Evolutionary conservation across 2,888 invertebrate genomes (phyloP).

Genomic region (Drosophila multiciliata): DNA sequence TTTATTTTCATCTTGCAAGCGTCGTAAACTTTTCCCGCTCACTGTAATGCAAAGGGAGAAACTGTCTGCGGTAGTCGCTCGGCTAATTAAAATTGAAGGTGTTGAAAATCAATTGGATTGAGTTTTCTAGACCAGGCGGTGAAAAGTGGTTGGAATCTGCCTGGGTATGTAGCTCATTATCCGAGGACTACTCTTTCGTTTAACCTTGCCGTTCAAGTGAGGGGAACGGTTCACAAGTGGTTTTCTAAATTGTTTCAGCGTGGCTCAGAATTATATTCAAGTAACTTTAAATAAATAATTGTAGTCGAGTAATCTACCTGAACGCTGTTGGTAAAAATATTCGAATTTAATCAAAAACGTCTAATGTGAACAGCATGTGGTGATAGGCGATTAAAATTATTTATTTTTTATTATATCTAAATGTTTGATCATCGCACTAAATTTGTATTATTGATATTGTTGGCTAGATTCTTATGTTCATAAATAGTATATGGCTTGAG

Average conservation of each 20-base stretch:
- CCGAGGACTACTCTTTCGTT: not conserved
- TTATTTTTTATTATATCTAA: not conserved
- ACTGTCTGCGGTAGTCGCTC: constrained; percentile 20
- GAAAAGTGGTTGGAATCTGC: not conserved
- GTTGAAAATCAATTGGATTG: constrained; percentile 48
- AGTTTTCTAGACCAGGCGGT: not conserved
- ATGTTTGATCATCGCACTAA: not conserved
- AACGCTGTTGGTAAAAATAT: too few relatives aligned
- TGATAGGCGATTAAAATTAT: not conserved
- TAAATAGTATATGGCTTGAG: not conserved
- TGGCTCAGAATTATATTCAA: not conserved
- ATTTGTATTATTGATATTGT: not conserved
- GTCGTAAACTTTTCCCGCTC: constrained; percentile 15
- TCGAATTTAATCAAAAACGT: not conserved
- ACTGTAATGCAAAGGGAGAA: constrained; percentile 6
- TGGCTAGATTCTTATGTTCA: not conserved
- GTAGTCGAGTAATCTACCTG: too few relatives aligned
- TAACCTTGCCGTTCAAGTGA: not conserved
- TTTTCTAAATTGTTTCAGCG: not conserved
- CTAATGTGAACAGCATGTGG: not conserved
- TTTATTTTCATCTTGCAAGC: constrained; percentile 49
- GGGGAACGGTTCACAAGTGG: not conserved
- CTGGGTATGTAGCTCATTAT: not conserved
- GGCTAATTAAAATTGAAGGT: constrained; percentile 51
- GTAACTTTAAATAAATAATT: not conserved